Evolutionary conservation across 2,888 invertebrate genomes (phyloP), one percentile per base, ranked within the genome.

Genomic region (Chrysina gloriosa): DNA sequence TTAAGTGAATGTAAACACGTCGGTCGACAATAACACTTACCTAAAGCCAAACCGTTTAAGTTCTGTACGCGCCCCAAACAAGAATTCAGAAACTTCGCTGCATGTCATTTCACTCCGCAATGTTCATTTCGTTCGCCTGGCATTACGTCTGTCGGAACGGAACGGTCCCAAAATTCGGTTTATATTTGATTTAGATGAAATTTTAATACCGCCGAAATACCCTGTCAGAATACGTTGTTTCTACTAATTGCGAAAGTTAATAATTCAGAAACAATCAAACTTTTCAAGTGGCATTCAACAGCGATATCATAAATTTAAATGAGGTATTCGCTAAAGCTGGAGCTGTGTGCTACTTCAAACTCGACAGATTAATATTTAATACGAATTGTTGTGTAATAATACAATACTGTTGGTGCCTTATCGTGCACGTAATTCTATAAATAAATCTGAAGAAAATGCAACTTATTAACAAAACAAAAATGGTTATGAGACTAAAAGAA

Each of bases 231-330:
- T 23, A 23, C 48, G 39, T 39, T 58, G 36, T 36, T 58, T 36
- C 58, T 39, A 39, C 58, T 58, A 58, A 58, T 58, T 58, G 39
- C 39, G 25, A 39, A 58, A 58, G 58, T 58, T 58, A 58, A 58
- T 58, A 58, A 58, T 58, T 58, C 58, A 58, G 58, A 36, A 58
- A 58, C 58, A 58, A 58, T 58, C 58, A 58, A 58, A 58, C 58
- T 58, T 58, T 58, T 58, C 39, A 58, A 58, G 58, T 58, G 58
- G 23, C 39, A 36, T 39, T 58, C 39, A 23, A 42, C 58, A 39
- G 39, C 39, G 36, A 58, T 58, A 58, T 58, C 58, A 58, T 58
- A 58, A 58, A 58, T 58, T 58, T 58, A 58, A 58, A 58, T 58
- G 58, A 50, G 50, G 29, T 50, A 50, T 27, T 16, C 50, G 50